phyloP scores from a whole-genome alignment of 2,797 vertebrate genomes.

The Glossophaga mutica region DNA sequence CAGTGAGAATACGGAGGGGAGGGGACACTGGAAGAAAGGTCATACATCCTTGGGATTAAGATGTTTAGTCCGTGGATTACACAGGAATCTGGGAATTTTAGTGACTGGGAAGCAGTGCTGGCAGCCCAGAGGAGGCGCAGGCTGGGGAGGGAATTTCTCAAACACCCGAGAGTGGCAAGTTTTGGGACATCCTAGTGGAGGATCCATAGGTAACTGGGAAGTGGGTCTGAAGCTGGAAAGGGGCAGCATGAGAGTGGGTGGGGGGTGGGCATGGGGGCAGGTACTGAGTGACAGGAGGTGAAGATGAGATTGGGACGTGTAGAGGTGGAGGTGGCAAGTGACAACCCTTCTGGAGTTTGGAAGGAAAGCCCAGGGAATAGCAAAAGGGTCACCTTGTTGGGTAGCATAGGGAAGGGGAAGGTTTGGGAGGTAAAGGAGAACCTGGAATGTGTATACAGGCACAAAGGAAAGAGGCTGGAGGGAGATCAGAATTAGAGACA shows the following conservation, averaged over 20 bases:
- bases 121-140: background rate
- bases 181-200: background rate
- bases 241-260: background rate
- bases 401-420: background rate
- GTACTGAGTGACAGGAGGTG: accelerated
- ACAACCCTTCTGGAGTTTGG: background rate
- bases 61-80: too few relatives aligned
- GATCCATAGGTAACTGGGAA: background rate
- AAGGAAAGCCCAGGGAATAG: background rate
- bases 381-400: background rate
- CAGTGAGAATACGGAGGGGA: background rate
- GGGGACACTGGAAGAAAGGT: background rate
- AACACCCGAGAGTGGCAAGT: background rate
- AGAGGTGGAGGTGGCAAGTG: accelerated
- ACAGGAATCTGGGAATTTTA: background rate
- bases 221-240: background rate
- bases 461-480: background rate
- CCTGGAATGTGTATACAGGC: background rate
- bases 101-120: background rate
- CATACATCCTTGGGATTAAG: background rate
- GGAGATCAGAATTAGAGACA: background rate
- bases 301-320: background rate
- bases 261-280: background rate
- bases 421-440: background rate
- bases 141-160: background rate